Base-by-base conservation (phyloP, 2,113 vertebrate species). In the Paramisgurnus dabryanus region DNA sequence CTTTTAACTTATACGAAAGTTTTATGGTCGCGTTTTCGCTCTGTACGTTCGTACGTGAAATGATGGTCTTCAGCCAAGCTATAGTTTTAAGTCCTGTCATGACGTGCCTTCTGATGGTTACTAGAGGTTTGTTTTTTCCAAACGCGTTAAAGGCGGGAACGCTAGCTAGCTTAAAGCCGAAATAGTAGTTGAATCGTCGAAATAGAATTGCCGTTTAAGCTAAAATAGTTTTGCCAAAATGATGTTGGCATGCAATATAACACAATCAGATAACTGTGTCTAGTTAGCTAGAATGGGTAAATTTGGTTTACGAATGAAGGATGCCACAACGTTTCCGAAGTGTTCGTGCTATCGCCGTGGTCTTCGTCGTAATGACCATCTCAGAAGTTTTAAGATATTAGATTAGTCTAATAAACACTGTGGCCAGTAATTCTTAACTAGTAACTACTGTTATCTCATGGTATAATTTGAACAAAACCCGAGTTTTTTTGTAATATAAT, bases 61-160 rank as follows among this genome's bases (percentile, higher is more conserved):
- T 68, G 17, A 47, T 17, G 70, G 86, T 86, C 83, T 88, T 86
- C 82, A 64, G 84, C 88, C 86, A 89, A 88, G 75, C 89, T 86
- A 77, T 79, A 58, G 81, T 90, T 87, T 87, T 50, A 79, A 85
- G 76, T 73, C 34, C 63, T 77, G 85, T 83, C 86, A 91, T 90
- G 80, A 91, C 57, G 91, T 93, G 93, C 92, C 91, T 93, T 94
- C 89, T 84, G 63, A 84, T 80, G 79, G 73, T 86, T 78, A 22
- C 78, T 85, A 78, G 58, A 85, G 47, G 40, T 40, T 67, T 67
- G 60, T 64, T 53, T 50, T 66, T 66, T 53, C 47, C 22, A 61
- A 41, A 18, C 12, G 3, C 10, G 49, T 40, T 43, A 27, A 45
- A 60, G 40, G 27, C 41, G 39, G 27, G 41, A 49, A 65, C 40